Conservation (phyloP, 2,113 vertebrate genomes). For the Rhabdomys dilectus region DNA sequence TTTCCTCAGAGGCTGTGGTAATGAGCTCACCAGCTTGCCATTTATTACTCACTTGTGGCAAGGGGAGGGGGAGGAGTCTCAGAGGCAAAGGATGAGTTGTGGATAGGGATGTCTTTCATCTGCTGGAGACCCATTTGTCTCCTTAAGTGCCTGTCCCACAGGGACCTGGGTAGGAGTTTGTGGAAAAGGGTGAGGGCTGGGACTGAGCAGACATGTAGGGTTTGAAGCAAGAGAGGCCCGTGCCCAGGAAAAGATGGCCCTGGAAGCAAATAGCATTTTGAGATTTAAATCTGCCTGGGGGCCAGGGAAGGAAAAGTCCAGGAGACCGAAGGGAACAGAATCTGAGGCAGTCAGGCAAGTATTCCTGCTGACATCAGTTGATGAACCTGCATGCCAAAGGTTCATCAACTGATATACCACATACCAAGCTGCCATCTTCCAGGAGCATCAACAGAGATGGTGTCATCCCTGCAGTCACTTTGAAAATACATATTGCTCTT, state of each 20-base stretch:
- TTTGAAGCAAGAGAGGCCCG: background rate
- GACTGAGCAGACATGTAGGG: too few species aligned
- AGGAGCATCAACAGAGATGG: background rate
- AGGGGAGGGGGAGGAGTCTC: background rate
- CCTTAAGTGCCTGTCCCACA: slow-evolving; percentile 55
- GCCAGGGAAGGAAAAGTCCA: background rate
- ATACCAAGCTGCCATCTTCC: too few species aligned
- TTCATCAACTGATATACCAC: too few species aligned
- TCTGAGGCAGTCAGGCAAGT: background rate
- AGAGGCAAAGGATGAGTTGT: background rate
- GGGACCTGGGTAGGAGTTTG: background rate
- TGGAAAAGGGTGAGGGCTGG: background rate
- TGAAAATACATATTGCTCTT: background rate
- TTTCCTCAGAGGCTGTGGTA: slow-evolving; percentile 23
- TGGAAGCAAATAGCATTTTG: fast-evolving
- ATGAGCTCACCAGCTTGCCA: slow-evolving; percentile 35
- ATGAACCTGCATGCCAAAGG: background rate
- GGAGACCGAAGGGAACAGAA: background rate
- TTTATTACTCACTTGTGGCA: slow-evolving; percentile 23
- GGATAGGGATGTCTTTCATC: slow-evolving; percentile 37
- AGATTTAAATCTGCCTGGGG: background rate
- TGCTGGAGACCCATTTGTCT: slow-evolving; percentile 57
- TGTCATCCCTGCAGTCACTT: background rate
- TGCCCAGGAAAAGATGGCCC: background rate
- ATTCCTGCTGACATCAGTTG: background rate